A percentile compares a stretch with the other conserved stretches of the same genome.
These are phyloP conservation scores for Poeciliopsis retropinna DNA, from an alignment of 2,113 vertebrate genomes.

Conservation along the genomic window DNA sequence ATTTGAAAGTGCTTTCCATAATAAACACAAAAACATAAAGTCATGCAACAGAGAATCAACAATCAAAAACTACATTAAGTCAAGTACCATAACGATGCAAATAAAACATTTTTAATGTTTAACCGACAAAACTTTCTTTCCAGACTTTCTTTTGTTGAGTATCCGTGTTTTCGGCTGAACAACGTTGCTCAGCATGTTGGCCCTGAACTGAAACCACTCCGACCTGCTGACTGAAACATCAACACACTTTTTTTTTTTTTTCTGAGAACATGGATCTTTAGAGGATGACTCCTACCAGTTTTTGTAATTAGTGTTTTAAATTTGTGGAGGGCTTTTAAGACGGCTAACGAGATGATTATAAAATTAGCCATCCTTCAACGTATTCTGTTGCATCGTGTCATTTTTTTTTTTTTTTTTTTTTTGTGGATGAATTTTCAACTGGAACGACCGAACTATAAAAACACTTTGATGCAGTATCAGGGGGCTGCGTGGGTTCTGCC, in stretches of 20 bases:
- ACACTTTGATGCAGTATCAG: background rate
- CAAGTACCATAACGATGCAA: no score
- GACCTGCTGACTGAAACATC: background rate
- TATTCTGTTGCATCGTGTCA: no score
- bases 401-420: background rate
- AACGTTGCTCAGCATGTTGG: background rate
- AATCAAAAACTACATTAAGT: no score
- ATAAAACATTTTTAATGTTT: no score
- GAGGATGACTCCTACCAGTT: background rate
- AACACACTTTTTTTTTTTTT: background rate
- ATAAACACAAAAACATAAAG: no score
- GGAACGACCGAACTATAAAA: background rate
- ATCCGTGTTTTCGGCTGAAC: background rate
- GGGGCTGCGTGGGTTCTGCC: background rate
- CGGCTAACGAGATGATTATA: no score
- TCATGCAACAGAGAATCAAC: no score
- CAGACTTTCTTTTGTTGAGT: background rate
- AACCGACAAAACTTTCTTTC: no score
- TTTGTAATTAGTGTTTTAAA: no score
- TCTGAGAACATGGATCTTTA: background rate
- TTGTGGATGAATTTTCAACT: background rate
- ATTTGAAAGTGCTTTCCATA: no score
- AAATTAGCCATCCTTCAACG: no score
- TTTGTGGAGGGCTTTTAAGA: no score
- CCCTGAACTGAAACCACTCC: background rate